These are phyloP conservation scores for Drosophila ironensis DNA, from an alignment of 1,140 invertebrate species.

Conservation along the genomic window DNA sequence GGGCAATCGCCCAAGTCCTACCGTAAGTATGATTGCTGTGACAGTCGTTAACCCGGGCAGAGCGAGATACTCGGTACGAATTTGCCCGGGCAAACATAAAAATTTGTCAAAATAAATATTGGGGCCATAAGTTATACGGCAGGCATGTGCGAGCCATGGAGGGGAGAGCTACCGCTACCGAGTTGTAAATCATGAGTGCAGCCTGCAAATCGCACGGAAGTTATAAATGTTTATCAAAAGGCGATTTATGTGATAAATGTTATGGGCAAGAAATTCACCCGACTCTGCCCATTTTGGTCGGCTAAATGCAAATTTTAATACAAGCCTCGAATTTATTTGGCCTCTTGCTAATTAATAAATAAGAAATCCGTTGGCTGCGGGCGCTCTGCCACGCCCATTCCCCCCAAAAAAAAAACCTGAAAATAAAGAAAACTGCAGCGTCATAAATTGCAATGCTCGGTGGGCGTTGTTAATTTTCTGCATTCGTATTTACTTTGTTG, in stretches of 20 bases:
- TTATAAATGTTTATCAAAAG: slow-evolving; percentile 71
- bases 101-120: slow-evolving; percentile 67
- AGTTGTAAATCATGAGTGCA: slow-evolving; percentile 50
- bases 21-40: slow-evolving; percentile 29
- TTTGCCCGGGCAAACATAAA: slow-evolving; percentile 27
- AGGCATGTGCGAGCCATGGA: background rate
- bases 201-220: slow-evolving; percentile 67
- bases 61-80: background rate
- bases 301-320: slow-evolving; percentile 65
- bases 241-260: slow-evolving; percentile 67
- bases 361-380: slow-evolving; percentile 52
- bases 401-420: slow-evolving; percentile 19
- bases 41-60: slow-evolving; percentile 25
- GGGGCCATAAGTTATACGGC: slow-evolving; percentile 53
- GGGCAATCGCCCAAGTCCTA: slow-evolving; percentile 27
- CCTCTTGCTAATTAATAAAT: slow-evolving; percentile 75
- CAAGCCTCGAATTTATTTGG: slow-evolving; percentile 62
- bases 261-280: slow-evolving; percentile 41
- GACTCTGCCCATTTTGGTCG: background rate
- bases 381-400: slow-evolving; percentile 50
- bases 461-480: slow-evolving; percentile 76
- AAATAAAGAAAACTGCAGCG: slow-evolving; percentile 46
- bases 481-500: slow-evolving; percentile 75
- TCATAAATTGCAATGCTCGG: slow-evolving; percentile 69
- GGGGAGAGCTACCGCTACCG: slow-evolving; percentile 28